Evolutionary conservation across 35 echinoderm and acorn worm species (phyloP).

Genomic region (Strongylocentrotus purpuratus): DNA sequence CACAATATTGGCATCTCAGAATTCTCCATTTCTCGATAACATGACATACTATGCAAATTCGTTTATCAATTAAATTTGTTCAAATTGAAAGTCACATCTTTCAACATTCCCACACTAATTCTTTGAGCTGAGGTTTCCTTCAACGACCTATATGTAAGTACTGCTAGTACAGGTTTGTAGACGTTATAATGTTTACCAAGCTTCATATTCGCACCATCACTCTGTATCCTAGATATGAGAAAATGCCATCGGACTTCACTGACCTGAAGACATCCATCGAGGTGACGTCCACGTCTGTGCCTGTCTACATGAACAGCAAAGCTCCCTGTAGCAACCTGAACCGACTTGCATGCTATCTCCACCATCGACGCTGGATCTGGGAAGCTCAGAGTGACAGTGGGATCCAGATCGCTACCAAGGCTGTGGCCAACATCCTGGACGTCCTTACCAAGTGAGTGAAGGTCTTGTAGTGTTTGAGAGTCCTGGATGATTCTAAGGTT

Average conservation of each 20-base stretch:
- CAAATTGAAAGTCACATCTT: too few relatives aligned
- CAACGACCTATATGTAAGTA: too few relatives aligned
- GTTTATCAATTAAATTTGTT: too few relatives aligned
- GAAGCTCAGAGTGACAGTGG: slow-evolving; percentile 75
- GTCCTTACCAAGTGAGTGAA: slow-evolving; percentile 77
- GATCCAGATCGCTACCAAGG: slow-evolving; percentile 69
- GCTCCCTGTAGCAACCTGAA: slow-evolving; percentile 69
- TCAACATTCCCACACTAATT: too few relatives aligned
- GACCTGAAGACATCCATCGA: slow-evolving; percentile 87
- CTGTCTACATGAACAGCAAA: slow-evolving; percentile 79
- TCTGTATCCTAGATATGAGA: slow-evolving; percentile 70
- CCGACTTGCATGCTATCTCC: slow-evolving; percentile 82
- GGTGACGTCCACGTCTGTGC: slow-evolving; percentile 78
- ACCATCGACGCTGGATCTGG: slow-evolving; percentile 96
- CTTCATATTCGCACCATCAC: not conserved
- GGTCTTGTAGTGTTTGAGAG: not conserved
- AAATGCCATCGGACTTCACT: slow-evolving; percentile 86
- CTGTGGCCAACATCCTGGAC: slow-evolving; percentile 68
- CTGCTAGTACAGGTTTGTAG: too few relatives aligned
- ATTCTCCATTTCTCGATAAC: too few relatives aligned
- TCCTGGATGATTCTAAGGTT: not conserved
- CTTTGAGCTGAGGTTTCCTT: too few relatives aligned
- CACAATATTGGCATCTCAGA: too few relatives aligned
- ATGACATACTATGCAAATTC: too few relatives aligned
- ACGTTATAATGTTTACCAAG: not conserved